Evolutionary conservation across 2,113 vertebrate species (phyloP), one percentile per base, ranked within the genome.

Genomic region (Periophthalmodon schlosseri): DNA sequence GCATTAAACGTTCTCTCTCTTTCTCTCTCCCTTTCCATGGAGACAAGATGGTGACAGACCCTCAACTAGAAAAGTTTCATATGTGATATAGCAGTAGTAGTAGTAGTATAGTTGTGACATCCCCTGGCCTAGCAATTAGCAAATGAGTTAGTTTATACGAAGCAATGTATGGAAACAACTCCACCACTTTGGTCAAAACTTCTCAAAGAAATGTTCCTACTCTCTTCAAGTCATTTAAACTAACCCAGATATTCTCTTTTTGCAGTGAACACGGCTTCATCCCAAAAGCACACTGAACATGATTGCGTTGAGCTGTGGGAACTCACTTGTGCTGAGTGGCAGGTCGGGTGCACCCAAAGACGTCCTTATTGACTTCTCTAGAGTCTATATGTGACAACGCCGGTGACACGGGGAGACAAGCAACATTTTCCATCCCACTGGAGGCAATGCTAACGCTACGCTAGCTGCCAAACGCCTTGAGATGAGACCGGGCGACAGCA

Each of bases 301-400:
- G 28, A 73, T 74, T 74, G 76, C 76, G 76, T 80, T 68, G 77
- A 79, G 71, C 65, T 58, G 65, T n/a, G 16, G 68, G 34, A 74
- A 63, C 72, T 71, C 23, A 39, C 60, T 72, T 61, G 57, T 72
- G 75, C 68, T 83, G 81, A 84, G 14, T 78, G 83, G 70, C 78
- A 78, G 76, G 57, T 68, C 76, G 67, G 56, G 71, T 47, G 76
- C 76, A 79, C 78, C 73, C 70, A 74, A 72, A 68, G 44, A 84
- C 87, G 83, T 78, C 70, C 78, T 81, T 77, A 78, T 81, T 82
- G 87, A 84, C 80, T 82, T 66, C 86, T 79, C 82, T 74, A 5
- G 80, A 81, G 81, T 74, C 77, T 71, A 73, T 76, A 64, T 74
- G 80, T 76, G 84, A 84, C 86, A 82, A 81, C 67, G 44, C 49